Evolutionary conservation across 2,888 invertebrate genomes (phyloP).

Genomic region (Blastobasis lacticolella): DNA sequence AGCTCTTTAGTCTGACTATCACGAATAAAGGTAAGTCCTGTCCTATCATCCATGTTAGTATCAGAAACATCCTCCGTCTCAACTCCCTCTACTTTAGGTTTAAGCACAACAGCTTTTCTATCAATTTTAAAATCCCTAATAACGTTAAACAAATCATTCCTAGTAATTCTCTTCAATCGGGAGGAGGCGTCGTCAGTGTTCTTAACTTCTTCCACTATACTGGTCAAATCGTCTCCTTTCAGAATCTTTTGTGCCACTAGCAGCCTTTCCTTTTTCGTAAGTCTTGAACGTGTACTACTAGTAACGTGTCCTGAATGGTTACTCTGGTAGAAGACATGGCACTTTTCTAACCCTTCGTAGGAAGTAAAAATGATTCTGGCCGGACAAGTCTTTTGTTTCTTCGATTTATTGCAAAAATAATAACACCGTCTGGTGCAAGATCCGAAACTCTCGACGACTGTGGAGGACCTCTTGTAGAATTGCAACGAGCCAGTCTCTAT

Average conservation of each 20-base stretch:
- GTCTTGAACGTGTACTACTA: background rate
- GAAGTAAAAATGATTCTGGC: slow-evolving; percentile 1
- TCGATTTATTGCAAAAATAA: slow-evolving; percentile 2
- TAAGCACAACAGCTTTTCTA: background rate
- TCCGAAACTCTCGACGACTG: background rate
- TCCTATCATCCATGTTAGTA: too few species aligned
- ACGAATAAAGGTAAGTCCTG: too few species aligned
- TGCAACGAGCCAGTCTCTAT: background rate
- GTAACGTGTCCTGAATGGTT: background rate
- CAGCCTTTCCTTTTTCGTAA: background rate
- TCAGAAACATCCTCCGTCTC: too few species aligned
- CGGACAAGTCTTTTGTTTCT: slow-evolving; percentile 2
- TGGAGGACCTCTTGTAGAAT: background rate
- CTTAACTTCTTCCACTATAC: background rate
- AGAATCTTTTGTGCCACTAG: background rate
- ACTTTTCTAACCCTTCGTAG: background rate
- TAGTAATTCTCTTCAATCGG: background rate
- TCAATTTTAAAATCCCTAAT: slow-evolving; percentile 7
- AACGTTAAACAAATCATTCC: slow-evolving; percentile 5
- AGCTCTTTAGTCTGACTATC: too few species aligned
- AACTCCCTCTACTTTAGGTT: too few species aligned
- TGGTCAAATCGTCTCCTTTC: background rate
- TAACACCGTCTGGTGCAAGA: background rate
- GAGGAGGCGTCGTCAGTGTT: background rate
- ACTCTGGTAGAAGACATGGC: slow-evolving; percentile 1